Conservation (phyloP, 2,888 invertebrate species). For the Saturnia pavonia region DNA sequence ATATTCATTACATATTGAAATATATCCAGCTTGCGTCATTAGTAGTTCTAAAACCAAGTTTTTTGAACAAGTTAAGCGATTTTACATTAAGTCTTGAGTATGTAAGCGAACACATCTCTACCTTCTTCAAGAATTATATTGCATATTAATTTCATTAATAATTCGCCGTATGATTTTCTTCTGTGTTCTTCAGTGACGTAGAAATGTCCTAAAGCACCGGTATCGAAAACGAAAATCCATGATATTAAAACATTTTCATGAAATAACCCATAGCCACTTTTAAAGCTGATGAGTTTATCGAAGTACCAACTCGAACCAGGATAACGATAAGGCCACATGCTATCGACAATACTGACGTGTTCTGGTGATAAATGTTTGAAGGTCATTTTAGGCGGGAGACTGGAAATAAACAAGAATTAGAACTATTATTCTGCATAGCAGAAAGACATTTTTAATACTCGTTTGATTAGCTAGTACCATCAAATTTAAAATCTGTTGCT, state of each 20-base stretch:
- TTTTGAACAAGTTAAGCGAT: slow-evolving; percentile 50
- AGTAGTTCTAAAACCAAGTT: slow-evolving; percentile 43
- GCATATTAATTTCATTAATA: slow-evolving; percentile 48
- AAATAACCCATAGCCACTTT: slow-evolving; percentile 53
- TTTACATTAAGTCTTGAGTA: slow-evolving; percentile 44
- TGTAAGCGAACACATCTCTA: slow-evolving; percentile 47
- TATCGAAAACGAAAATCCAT: slow-evolving; percentile 56
- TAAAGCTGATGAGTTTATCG: slow-evolving; percentile 46
- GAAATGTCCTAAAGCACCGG: slow-evolving; percentile 53
- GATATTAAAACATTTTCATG: slow-evolving; percentile 39
- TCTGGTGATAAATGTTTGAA: slow-evolving; percentile 45
- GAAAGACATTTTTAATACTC: too few species aligned
- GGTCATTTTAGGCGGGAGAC: slow-evolving; percentile 38
- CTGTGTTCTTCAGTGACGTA: slow-evolving; percentile 55
- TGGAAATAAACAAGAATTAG: slow-evolving; percentile 30
- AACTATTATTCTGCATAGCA: not conserved
- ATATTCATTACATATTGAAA: too few species aligned
- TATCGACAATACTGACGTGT: slow-evolving; percentile 43
- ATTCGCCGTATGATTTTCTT: slow-evolving; percentile 53
- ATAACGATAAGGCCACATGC: slow-evolving; percentile 54
- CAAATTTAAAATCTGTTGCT: too few species aligned
- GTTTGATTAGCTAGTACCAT: too few species aligned
- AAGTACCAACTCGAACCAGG: slow-evolving; percentile 47
- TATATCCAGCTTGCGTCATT: slow-evolving; percentile 42
- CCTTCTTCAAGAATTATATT: slow-evolving; percentile 45